phyloP scores from a whole-genome alignment of 2,888 invertebrate genomes.

The Nipponacmea schrenckii region DNA sequence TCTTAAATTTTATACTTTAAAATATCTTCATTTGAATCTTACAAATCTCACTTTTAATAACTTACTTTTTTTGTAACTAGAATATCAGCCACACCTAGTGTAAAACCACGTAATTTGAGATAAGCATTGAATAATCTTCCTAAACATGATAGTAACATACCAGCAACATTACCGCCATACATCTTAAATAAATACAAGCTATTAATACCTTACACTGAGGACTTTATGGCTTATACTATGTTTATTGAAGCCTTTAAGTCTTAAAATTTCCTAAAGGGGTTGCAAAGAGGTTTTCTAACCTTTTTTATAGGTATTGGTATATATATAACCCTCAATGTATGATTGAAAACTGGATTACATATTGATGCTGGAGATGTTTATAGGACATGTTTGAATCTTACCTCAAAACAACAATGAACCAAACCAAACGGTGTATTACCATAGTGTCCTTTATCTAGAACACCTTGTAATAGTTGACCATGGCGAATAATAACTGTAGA shows the following conservation, averaged over 20 bases:
- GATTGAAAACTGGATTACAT: too few species aligned
- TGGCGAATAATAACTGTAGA: slow-evolving; percentile 87
- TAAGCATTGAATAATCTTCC: slow-evolving; percentile 91
- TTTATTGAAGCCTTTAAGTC: too few species aligned
- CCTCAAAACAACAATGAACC: slow-evolving; percentile 93
- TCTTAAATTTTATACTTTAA: too few species aligned
- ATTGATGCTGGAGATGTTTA: too few species aligned
- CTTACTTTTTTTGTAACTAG: slow-evolving; percentile 74
- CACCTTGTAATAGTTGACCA: slow-evolving; percentile 89
- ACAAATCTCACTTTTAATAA: too few species aligned
- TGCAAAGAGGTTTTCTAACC: too few species aligned
- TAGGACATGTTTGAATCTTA: slow-evolving; percentile 24
- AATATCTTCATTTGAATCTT: too few species aligned
- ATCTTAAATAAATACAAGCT: slow-evolving; percentile 71
- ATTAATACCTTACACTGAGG: not conserved
- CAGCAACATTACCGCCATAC: slow-evolving; percentile 89
- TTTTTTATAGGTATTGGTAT: too few species aligned
- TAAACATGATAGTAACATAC: slow-evolving; percentile 85
- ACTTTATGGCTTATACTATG: too few species aligned
- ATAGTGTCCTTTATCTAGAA: slow-evolving; percentile 95
- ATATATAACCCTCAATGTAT: too few species aligned
- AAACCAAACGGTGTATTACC: slow-evolving; percentile 95
- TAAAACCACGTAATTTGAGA: slow-evolving; percentile 90
- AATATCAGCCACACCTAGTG: slow-evolving; percentile 95
- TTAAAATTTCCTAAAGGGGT: too few species aligned